Base-by-base conservation (phyloP, 2,113 vertebrate species). In the Rutilus rutilus region DNA sequence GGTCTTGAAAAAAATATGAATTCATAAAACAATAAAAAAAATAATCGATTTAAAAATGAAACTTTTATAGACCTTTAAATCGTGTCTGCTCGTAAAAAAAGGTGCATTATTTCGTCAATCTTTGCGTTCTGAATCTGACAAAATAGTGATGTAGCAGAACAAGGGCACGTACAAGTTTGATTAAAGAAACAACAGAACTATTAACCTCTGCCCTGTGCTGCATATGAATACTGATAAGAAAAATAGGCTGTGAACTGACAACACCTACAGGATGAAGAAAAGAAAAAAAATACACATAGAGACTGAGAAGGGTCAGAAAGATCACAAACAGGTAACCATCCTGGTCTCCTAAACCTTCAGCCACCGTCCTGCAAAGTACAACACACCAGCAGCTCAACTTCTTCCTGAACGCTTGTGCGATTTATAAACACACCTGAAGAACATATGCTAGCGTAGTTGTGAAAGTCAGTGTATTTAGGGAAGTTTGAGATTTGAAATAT, bases 131-230 rank as follows among this genome's bases (percentile, higher is more conserved):
- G 10, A 54, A 27, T 73, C 7, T 7, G 19, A 5, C 25, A 39
- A 39, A 64, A 78, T 27, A 33, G 59, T 10, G 30, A 57, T 21
- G 85, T 27, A 42, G 21, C 23, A 65, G 60, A 60, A 59, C 30
- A 76, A 80, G 57, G 25, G 36, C 4, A 85, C 25, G 27, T 57
- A 27, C 36, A 50, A 39, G 57, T 47, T 82, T 47, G 33, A 62
- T 60, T 67, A 84, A 88, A 21, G 10, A 74, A 78, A 74, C 6
- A 81, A 3, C 59, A 73, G n/a, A 78, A 67, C 86, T 81, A 57
- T 88, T 85, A 80, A 87, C 75, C 78, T 73, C 30, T 86, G 88
- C 27, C 42, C 52, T 85, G 67, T 27, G 74, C 21, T 45, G 73
- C 77, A 33, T 47, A 42, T 75, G 69, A 83, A 62, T 36, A 25